Conservation (phyloP, 1,140 invertebrate species). For the Theocolax elegans region DNA sequence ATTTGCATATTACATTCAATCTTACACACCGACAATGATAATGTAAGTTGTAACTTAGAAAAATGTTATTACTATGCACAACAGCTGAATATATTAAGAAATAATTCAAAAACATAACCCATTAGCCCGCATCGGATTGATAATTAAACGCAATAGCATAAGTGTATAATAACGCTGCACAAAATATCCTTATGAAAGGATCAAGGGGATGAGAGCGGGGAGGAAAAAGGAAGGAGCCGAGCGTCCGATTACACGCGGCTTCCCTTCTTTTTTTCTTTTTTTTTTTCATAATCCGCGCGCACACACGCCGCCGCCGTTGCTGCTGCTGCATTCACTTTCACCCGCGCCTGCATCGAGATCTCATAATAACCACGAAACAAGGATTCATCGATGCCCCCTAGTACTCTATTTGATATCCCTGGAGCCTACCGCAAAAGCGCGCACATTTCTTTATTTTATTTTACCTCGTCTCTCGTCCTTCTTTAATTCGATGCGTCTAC, state of each 20-base stretch:
- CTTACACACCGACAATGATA: no score
- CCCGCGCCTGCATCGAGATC: conserved; percentile 43
- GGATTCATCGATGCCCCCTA: conserved; percentile 38
- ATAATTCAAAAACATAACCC: no score
- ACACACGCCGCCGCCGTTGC: background rate
- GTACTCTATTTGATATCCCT: conserved; percentile 27
- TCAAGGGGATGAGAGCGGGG: background rate
- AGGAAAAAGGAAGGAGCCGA: conserved; percentile 5
- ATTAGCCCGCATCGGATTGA: no score
- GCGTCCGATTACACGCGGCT: conserved; percentile 30
- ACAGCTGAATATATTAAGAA: no score
- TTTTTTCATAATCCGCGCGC: conserved; percentile 32
- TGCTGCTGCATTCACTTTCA: conserved; percentile 44
- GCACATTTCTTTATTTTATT: background rate
- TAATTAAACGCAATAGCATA: no score
- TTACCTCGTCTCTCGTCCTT: no score
- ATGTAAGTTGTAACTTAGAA: no score
- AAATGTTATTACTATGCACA: no score
- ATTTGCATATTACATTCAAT: no score
- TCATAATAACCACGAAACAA: conserved; percentile 43
- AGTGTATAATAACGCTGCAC: no score
- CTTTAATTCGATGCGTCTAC: no score
- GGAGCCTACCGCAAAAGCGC: background rate
- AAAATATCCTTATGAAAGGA: background rate
- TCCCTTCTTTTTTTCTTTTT: conserved; percentile 4